A percentile compares a stretch with the other conserved stretches of the same genome.
These are phyloP conservation scores for Saturnia japonica DNA, from an alignment of 2,888 invertebrate species.

Conservation along the genomic window DNA sequence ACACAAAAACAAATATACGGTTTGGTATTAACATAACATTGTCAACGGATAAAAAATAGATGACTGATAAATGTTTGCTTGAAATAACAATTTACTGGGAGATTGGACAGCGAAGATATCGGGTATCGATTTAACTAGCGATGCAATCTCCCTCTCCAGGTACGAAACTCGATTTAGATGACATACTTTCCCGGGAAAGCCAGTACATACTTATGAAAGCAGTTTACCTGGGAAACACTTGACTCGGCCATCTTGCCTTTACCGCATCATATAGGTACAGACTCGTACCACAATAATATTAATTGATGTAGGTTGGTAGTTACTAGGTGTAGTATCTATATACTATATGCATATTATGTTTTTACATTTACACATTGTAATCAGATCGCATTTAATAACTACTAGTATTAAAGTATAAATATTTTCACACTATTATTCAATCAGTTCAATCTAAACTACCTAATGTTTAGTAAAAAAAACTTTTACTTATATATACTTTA, in stretches of 20 bases:
- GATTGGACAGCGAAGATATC: slow-evolving; percentile 39
- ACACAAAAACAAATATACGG: background rate
- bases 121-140: slow-evolving; percentile 54
- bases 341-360: background rate
- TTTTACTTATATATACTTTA: background rate
- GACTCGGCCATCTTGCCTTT: background rate
- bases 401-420: background rate
- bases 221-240: slow-evolving; percentile 13
- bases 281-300: background rate
- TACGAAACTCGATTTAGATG: slow-evolving; percentile 48
- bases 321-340: background rate
- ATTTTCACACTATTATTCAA: background rate
- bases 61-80: slow-evolving; percentile 12
- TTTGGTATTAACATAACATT: background rate
- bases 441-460: too few species aligned
- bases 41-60: slow-evolving; percentile 1
- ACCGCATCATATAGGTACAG: background rate
- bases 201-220: slow-evolving; percentile 5
- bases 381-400: too few species aligned
- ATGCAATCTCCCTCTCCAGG: slow-evolving; percentile 45
- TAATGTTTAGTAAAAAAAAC: background rate
- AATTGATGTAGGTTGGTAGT: background rate
- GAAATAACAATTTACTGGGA: slow-evolving; percentile 19
- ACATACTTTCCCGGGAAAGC: slow-evolving; percentile 43
- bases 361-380: background rate